A percentile compares a stretch with the other conserved stretches of the same genome.
Conservation (phyloP, 2,797 vertebrate species). For the Neostethus bicornis region DNA sequence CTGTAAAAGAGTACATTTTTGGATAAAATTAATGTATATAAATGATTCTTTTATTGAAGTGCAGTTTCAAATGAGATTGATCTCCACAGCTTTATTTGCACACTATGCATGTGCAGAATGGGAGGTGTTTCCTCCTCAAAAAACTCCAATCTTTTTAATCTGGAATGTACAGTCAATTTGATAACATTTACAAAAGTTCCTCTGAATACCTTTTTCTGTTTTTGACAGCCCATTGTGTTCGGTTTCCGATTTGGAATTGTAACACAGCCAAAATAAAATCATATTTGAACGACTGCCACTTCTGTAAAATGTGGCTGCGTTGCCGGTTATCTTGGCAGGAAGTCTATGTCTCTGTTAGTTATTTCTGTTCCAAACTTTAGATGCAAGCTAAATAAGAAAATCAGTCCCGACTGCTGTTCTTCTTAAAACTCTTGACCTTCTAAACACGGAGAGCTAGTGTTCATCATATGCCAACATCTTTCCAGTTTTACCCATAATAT, state of each 20-base stretch:
- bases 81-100: no score
- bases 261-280: conserved; percentile 22
- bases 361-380: conserved; percentile 22
- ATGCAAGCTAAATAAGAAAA: conserved; percentile 32
- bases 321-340: conserved; percentile 13
- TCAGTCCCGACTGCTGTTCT: conserved; percentile 15
- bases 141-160: conserved; percentile 17
- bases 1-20: conserved; percentile 19
- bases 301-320: conserved; percentile 9
- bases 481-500: conserved; percentile 30
- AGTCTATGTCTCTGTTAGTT: conserved; percentile 11
- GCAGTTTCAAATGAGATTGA: no score
- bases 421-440: conserved; percentile 28
- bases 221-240: not conserved
- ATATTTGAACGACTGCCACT: conserved; percentile 3
- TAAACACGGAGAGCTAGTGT: conserved; percentile 13
- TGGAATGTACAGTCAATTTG: conserved; percentile 1
- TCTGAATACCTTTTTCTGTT: not conserved
- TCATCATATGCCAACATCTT: conserved; percentile 38
- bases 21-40: conserved; percentile 31
- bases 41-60: no score
- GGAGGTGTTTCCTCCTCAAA: conserved; percentile 25
- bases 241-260: conserved; percentile 7
- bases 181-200: not conserved
- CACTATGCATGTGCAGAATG: conserved; percentile 1